Evolutionary conservation across 2,113 vertebrate genomes (phyloP), one percentile per base, ranked within the genome.

Genomic region (Apteryx owenii): DNA sequence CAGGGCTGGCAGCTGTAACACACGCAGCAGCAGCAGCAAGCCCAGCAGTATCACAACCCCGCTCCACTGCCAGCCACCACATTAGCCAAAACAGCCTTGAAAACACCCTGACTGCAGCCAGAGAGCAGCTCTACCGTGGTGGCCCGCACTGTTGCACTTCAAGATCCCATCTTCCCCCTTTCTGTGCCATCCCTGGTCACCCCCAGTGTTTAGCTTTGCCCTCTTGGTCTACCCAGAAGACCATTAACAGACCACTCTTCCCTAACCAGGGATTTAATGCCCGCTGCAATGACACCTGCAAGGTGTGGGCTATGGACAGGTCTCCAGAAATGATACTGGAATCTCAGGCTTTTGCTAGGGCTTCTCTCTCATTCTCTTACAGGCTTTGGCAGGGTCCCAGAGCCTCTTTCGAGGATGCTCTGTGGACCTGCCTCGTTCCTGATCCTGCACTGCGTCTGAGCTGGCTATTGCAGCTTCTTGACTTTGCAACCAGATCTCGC

Each of bases 141-240:
- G 33, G 20, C 12, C 51, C 42, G n/a, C 36, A 54, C n/a, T 17
- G 75, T 89, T 64, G 69, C 16, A 71, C 54, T 56, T 70, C 56
- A n/a, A 9, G 44, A 40, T 85, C 68, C 73, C 40, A 7, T 26
- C 16, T 33, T 36, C 40, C 26, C n/a, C 19, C 36, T 76, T 86
- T 48, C 65, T 0, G 0, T 75, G 79, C 58, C 46, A 71, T 10
- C 13, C 28, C 22, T 81, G 81, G 19, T 19, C 38, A 50, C 40
- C 10, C 0, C 0, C 56, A n/a, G 31, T 3, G 0, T 31, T 85
- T 29, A 40, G 29, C 3, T 1, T 79, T 42, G n/a, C 11, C 25
- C 8, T 64, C 36, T 65, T 77, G 64, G 22, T 29, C 64, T 64
- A 53, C 42, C 12, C n/a, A 16, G 46, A 48, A 48, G 46, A 40